A percentile compares a stretch with the other conserved stretches of the same genome.
These are phyloP conservation scores for Poecile atricapillus DNA, from an alignment of 2,113 vertebrate species.

Conservation along the genomic window DNA sequence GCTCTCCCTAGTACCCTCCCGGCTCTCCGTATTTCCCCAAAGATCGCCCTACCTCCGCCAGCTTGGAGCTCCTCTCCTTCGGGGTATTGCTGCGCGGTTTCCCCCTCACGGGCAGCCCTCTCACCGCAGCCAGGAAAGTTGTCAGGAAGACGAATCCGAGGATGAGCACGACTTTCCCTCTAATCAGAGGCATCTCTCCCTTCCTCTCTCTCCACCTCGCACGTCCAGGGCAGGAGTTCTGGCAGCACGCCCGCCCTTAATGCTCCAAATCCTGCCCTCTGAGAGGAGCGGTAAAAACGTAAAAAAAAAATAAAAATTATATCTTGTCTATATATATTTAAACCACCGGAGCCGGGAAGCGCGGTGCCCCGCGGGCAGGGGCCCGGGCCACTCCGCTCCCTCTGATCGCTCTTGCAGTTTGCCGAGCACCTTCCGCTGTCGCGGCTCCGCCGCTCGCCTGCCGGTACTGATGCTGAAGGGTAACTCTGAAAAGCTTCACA, in stretches of 20 bases:
- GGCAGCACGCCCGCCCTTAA: neutral
- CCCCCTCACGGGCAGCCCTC: slow-evolving; percentile 74
- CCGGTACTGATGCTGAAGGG: slow-evolving; percentile 24
- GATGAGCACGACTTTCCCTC: slow-evolving; percentile 59
- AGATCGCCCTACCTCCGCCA: slow-evolving; percentile 68
- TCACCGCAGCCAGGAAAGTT: slow-evolving; percentile 59
- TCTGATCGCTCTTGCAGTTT: slow-evolving; percentile 5
- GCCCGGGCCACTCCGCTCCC: neutral
- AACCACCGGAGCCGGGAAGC: neutral
- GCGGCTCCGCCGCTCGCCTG: neutral
- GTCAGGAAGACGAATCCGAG: slow-evolving; percentile 69
- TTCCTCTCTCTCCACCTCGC: neutral
- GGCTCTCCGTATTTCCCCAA: neutral
- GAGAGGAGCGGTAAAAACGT: neutral
- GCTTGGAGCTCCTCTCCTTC: slow-evolving; percentile 49
- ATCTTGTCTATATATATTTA: neutral
- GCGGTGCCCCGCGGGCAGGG: neutral
- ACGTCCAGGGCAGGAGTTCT: neutral
- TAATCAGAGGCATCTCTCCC: slow-evolving; percentile 70
- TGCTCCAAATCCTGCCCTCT: neutral
- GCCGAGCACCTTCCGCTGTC: neutral
- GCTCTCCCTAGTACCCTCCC: neutral
- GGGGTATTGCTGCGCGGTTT: slow-evolving; percentile 59
- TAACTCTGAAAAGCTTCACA: neutral
- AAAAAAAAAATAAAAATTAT: too few species aligned